Conservation (phyloP, 92 coral and sea anemone species). For the Muricea muricata region DNA sequence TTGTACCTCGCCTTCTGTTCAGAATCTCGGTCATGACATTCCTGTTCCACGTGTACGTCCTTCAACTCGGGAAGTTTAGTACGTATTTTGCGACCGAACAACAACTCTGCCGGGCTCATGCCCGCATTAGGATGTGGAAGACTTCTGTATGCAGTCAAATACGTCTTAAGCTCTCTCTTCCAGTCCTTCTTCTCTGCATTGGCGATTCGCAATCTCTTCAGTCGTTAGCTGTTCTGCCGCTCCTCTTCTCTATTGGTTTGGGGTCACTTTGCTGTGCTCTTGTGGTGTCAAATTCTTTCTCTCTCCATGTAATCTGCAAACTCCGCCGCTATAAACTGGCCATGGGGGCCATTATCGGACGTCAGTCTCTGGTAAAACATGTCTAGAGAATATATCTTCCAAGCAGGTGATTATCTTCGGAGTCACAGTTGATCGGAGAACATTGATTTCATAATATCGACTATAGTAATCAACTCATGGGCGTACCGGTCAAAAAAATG, state of each 20-base stretch:
- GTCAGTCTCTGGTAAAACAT: conserved; percentile 62
- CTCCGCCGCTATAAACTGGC: conserved; percentile 48
- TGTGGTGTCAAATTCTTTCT: conserved; percentile 54
- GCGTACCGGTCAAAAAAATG: too few relatives aligned
- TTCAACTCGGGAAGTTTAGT: conserved; percentile 44
- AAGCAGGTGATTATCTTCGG: conserved; percentile 49
- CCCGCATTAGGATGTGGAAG: conserved; percentile 52
- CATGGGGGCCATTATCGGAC: conserved; percentile 67
- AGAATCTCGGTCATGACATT: conserved; percentile 44
- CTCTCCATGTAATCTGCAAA: conserved; percentile 46
- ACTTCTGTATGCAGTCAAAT: conserved; percentile 54
- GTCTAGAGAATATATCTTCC: conserved; percentile 44
- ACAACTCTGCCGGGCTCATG: conserved; percentile 53
- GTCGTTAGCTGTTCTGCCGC: not conserved
- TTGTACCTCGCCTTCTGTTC: too few relatives aligned
- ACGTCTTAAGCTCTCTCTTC: conserved; percentile 43
- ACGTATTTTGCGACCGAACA: conserved; percentile 50
- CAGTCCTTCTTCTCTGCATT: conserved; percentile 57
- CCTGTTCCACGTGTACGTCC: conserved; percentile 37
- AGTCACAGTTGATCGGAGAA: conserved; percentile 56
- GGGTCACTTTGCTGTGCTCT: conserved; percentile 48
- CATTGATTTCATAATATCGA: conserved; percentile 59
- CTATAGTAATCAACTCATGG: conserved; percentile 67
- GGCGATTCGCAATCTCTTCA: conserved; percentile 51
- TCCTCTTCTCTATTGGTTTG: not conserved